A percentile compares a stretch with the other conserved stretches of the same genome.
Conservation (phyloP, 2,797 vertebrate genomes). For the Euthynnus affinis region DNA sequence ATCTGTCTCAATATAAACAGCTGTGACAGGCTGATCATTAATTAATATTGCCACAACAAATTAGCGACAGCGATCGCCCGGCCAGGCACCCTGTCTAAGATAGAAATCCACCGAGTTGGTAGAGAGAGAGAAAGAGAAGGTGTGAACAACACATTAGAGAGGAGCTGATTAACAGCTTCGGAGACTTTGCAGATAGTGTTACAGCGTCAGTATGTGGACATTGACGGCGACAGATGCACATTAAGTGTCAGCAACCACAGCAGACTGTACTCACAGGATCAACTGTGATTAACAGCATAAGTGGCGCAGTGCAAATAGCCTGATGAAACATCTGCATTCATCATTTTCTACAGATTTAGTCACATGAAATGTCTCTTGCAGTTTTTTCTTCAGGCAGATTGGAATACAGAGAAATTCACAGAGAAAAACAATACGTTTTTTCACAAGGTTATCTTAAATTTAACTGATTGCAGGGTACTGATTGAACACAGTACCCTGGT, state of each 20-base stretch:
- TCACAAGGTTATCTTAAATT: not conserved
- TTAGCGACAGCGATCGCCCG: constrained; percentile 81
- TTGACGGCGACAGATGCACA: constrained; percentile 50
- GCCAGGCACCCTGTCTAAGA: constrained; percentile 70
- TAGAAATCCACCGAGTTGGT: constrained; percentile 59
- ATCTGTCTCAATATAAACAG: constrained; percentile 89
- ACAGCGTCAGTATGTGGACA: constrained; percentile 67
- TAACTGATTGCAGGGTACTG: no score
- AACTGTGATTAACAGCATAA: constrained; percentile 60
- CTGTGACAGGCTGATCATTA: constrained; percentile 87
- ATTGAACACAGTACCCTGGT: not conserved
- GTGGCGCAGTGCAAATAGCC: constrained; percentile 48
- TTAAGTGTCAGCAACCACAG: constrained; percentile 51
- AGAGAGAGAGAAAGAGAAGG: constrained; percentile 67
- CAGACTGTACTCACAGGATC: constrained; percentile 54
- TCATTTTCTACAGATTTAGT: constrained; percentile 8
- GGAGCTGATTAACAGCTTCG: constrained; percentile 78
- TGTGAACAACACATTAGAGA: constrained; percentile 83
- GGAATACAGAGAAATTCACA: not conserved
- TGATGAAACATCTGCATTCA: constrained; percentile 64
- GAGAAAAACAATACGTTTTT: not conserved
- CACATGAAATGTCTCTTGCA: not conserved
- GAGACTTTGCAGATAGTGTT: constrained; percentile 68
- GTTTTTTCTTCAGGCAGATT: not conserved
- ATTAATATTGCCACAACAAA: constrained; percentile 92